phyloP scores from a whole-genome alignment of 2,797 vertebrate genomes.

The Fistularia commersonii region DNA sequence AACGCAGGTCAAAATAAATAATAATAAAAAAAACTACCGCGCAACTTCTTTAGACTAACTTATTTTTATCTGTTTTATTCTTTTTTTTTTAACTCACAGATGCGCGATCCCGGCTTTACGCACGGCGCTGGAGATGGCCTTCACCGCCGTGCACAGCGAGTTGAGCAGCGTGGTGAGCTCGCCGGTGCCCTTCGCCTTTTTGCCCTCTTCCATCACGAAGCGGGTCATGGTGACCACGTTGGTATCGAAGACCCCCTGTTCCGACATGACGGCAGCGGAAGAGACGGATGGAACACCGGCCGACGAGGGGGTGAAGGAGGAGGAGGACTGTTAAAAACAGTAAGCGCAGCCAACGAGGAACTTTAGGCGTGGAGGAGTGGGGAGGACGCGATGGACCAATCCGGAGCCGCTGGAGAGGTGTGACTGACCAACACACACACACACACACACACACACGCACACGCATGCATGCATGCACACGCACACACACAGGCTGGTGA shows the following conservation, averaged over 20 bases:
- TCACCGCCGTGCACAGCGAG: constrained; percentile 86
- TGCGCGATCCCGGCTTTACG: constrained; percentile 93
- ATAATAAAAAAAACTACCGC: not conserved
- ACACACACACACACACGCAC: too few relatives aligned
- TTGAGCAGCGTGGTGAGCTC: constrained; percentile 92
- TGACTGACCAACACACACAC: not conserved
- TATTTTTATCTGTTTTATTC: too few relatives aligned
- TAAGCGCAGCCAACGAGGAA: constrained; percentile 54
- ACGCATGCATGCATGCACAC: constrained; percentile 7
- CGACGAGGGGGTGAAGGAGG: too few relatives aligned
- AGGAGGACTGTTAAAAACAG: too few relatives aligned
- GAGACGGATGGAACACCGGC: constrained; percentile 3
- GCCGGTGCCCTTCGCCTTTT: constrained; percentile 83
- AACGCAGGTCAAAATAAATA: not conserved
- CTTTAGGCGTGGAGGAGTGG: constrained; percentile 15
- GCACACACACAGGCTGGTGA: constrained; percentile 22
- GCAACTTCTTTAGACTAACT: too few relatives aligned
- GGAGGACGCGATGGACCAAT: constrained; percentile 10
- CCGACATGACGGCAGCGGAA: constrained; percentile 74
- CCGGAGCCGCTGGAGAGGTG: constrained; percentile 1
- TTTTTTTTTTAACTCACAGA: constrained; percentile 80
- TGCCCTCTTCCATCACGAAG: constrained; percentile 89
- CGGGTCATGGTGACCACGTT: constrained; percentile 90
- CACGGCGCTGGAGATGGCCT: constrained; percentile 91
- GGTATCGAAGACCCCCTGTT: constrained; percentile 85